A percentile compares a stretch with the other conserved stretches of the same genome.
phyloP scores from a whole-genome alignment of 2,888 invertebrate genomes.

The Vanessa cardui region DNA sequence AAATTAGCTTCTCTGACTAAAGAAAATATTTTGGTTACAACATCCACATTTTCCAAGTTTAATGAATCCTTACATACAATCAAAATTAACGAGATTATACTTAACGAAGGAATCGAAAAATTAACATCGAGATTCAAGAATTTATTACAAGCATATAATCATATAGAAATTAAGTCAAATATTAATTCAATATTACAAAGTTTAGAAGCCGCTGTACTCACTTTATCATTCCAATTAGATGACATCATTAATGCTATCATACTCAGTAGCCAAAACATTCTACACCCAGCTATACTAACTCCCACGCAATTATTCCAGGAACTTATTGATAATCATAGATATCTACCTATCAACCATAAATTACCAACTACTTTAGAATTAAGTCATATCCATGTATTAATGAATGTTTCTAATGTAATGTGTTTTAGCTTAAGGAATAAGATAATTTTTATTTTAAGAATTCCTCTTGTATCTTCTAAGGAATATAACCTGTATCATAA shows the following conservation, averaged over 20 bases:
- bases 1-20: constrained; percentile 38
- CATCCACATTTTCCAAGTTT: constrained; percentile 26
- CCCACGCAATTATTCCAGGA: constrained; percentile 41
- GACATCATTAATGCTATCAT: constrained; percentile 36
- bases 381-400: constrained; percentile 23
- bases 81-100: too few relatives aligned
- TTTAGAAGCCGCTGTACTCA: too few relatives aligned
- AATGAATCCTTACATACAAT: constrained; percentile 33
- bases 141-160: too few relatives aligned
- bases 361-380: constrained; percentile 36
- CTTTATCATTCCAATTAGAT: constrained; percentile 34
- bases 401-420: constrained; percentile 32
- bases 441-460: constrained; percentile 26
- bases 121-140: too few relatives aligned
- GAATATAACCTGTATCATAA: constrained; percentile 32
- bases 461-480: constrained; percentile 20
- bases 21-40: constrained; percentile 41
- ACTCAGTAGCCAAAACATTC: constrained; percentile 36
- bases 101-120: too few relatives aligned
- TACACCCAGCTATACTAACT: constrained; percentile 43
- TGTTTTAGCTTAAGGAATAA: constrained; percentile 35
- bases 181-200: too few relatives aligned
- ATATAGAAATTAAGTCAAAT: too few relatives aligned
- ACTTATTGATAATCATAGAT: constrained; percentile 38
- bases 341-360: constrained; percentile 27